These are phyloP conservation scores for Olivierus martensii DNA, from an alignment of 1,140 invertebrate species.

Conservation along the genomic window DNA sequence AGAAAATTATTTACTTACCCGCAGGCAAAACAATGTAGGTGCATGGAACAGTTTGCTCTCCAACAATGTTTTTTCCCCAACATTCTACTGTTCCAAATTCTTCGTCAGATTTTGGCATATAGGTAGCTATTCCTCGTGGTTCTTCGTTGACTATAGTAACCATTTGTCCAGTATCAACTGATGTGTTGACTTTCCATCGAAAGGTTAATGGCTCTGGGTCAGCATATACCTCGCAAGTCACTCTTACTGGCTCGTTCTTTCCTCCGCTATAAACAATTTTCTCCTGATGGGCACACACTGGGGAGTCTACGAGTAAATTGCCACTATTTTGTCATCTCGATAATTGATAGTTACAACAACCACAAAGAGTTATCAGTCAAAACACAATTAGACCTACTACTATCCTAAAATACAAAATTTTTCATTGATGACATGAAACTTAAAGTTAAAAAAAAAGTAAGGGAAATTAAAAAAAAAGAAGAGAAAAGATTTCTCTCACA, in stretches of 20 bases:
- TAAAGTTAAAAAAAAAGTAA: no score
- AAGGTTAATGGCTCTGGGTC: constrained; percentile 57
- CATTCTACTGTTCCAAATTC: constrained; percentile 68
- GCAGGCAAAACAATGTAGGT: constrained; percentile 62
- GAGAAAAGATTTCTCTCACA: no score
- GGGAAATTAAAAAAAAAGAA: no score
- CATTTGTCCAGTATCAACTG: constrained; percentile 59
- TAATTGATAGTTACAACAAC: no score
- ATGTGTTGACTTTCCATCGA: constrained; percentile 80
- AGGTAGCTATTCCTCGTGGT: constrained; percentile 49
- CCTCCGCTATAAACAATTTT: constrained; percentile 53
- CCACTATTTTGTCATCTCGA: no score
- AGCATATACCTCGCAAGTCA: constrained; percentile 67
- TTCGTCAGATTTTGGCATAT: constrained; percentile 41
- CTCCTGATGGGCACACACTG: constrained; percentile 48
- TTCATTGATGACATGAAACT: no score
- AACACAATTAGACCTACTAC: no score
- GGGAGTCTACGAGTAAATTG: constrained; percentile 29
- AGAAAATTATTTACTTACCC: not conserved
- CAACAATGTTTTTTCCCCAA: constrained; percentile 68
- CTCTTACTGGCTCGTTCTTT: constrained; percentile 53
- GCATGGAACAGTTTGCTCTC: constrained; percentile 60
- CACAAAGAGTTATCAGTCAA: no score
- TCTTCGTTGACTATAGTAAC: constrained; percentile 23
- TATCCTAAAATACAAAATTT: no score